These are phyloP conservation scores for Tragelaphus buxtoni DNA, from an alignment of 2,113 vertebrate genomes.

Conservation along the genomic window DNA sequence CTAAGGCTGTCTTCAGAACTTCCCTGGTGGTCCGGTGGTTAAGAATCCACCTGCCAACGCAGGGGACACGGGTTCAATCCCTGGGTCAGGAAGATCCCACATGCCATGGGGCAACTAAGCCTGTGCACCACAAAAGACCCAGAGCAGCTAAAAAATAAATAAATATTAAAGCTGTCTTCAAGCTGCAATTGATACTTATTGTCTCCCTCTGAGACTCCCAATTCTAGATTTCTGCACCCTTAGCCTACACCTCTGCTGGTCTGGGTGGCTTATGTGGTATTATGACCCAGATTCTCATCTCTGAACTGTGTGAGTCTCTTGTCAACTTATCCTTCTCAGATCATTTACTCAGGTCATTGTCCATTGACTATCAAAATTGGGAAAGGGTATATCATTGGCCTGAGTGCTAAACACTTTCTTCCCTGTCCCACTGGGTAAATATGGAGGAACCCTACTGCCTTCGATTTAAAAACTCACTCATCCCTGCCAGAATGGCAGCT, in stretches of 20 bases:
- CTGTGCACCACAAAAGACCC: background rate
- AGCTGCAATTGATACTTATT: background rate
- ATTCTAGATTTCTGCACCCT: background rate
- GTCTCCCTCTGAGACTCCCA: background rate
- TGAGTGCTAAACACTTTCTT: background rate
- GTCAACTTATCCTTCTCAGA: background rate
- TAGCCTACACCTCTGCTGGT: background rate
- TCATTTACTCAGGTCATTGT: background rate
- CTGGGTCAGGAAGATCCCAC: background rate
- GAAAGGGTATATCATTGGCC: background rate
- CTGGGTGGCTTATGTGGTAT: background rate
- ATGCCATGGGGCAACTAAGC: background rate
- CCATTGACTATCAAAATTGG: background rate
- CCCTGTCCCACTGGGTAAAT: background rate
- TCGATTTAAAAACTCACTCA: background rate
- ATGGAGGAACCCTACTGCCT: background rate
- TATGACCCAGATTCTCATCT: background rate
- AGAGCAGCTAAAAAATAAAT: background rate
- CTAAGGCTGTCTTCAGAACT: background rate
- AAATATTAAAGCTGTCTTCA: background rate
- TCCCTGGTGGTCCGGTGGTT: background rate
- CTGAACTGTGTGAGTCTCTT: background rate
- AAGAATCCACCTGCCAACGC: background rate
- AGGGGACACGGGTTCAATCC: background rate
- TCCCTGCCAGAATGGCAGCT: background rate